Percentiles rank a stretch among this genome's conserved stretches.
phyloP scores from a whole-genome alignment of 2,797 vertebrate genomes.

The Otus scops region DNA sequence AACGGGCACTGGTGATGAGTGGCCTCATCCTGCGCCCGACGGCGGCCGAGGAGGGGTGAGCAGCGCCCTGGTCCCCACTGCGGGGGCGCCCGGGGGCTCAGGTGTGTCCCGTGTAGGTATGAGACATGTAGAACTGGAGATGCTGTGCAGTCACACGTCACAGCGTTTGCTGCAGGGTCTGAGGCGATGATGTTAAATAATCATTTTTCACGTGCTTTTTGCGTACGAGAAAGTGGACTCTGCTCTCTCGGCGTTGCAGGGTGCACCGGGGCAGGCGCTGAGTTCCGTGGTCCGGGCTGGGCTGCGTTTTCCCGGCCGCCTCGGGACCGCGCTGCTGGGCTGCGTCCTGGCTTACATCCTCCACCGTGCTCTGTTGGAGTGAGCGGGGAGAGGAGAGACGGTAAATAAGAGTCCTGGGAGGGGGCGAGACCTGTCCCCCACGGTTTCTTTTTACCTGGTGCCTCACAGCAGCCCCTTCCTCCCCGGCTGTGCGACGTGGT shows the following conservation, averaged over 20 bases:
- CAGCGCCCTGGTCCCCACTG: background rate
- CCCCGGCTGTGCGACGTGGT: accelerated
- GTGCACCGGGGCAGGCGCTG: background rate
- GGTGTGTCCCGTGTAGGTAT: background rate
- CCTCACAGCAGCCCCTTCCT: background rate
- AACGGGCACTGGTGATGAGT: too few relatives aligned
- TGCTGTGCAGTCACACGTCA: accelerated
- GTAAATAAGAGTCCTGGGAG: accelerated
- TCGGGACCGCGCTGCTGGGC: background rate
- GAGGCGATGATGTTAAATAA: accelerated
- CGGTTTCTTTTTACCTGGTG: accelerated
- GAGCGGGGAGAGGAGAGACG: background rate
- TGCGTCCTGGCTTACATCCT: conserved; percentile 32
- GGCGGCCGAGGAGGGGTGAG: background rate
- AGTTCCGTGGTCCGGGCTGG: background rate
- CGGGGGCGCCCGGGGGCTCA: background rate
- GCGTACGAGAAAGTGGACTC: background rate
- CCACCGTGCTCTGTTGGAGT: background rate
- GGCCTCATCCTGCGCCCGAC: accelerated
- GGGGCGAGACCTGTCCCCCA: background rate
- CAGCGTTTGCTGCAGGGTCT: accelerated
- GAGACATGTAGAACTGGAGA: accelerated
- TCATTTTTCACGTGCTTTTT: accelerated
- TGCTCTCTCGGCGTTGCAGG: conserved; percentile 43
- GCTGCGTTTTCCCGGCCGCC: background rate